Evolutionary conservation across 2,113 vertebrate genomes (phyloP), one percentile per base, ranked within the genome.

Genomic region (Tyrannus savana): DNA sequence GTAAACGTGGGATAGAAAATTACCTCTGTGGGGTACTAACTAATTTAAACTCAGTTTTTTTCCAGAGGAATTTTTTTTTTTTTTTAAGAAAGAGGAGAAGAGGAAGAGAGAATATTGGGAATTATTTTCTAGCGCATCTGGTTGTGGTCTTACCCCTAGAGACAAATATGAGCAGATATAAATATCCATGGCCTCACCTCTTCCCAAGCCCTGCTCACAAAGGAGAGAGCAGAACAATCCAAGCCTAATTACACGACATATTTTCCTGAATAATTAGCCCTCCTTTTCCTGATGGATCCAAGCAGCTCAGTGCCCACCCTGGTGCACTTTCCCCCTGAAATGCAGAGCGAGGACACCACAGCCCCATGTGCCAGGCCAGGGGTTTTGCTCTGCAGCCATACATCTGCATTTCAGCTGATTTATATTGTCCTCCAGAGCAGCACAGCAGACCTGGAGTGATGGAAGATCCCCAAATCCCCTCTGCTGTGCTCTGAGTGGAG

Each of bases 261-360:
- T 58, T 90, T 77, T 79, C 68, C 63, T n/a, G 22, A 63, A 37
- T 58, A 89, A 78, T 60, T 74, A 69, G 22, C 31, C 28, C 49
- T 82, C 49, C 14, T 74, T 69, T 44, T 56, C 23, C 28, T 21
- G 19, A 22, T 6, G 28, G 58, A n/a, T 42, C 52, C 41, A 4
- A n/a, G 78, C 79, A 89, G 64, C 63, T 46, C 8, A 6, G 37
- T 3, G 19, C 28, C 58, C 66, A 14, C 18, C 13, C 49, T 4
- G 5, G 9, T 7, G 46, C 5, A 8, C 0, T 2, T 28, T 19
- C 63, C 31, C 50, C 5, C 19, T 0, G 0, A n/a, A 14, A n/a
- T 0, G 15, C 6, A 17, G 59, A 25, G 35, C 17, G 2, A 25
- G 31, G 37, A 35, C 74, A 15, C 24, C 62, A 12, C 2, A 3